Percentiles rank a stretch among this genome's conserved stretches.
These are phyloP conservation scores for Aporrectodea caliginosa DNA, from an alignment of 1,140 invertebrate genomes.

Conservation along the genomic window DNA sequence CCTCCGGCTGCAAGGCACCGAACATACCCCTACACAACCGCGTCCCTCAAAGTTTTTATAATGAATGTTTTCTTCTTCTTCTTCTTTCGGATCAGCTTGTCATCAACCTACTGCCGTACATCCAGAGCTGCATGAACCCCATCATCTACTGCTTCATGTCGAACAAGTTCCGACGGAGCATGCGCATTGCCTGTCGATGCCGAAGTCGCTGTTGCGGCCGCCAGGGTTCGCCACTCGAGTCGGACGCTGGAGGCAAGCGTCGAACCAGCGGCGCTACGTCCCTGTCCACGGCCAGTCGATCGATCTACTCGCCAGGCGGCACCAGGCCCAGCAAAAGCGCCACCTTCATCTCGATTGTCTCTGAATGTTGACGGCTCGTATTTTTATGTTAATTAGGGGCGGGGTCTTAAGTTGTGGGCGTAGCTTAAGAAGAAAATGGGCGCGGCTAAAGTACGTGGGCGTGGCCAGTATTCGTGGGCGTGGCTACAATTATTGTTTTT, in stretches of 20 bases:
- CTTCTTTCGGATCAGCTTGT: constrained; percentile 37
- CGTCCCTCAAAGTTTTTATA: too few species aligned
- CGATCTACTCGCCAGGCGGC: not conserved
- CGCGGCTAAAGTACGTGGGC: too few species aligned
- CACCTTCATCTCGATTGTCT: not conserved
- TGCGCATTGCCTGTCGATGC: constrained; percentile 36
- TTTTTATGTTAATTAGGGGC: too few species aligned
- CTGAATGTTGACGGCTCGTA: not conserved
- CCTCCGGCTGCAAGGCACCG: too few species aligned
- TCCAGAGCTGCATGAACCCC: constrained; percentile 58
- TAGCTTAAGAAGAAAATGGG: too few species aligned
- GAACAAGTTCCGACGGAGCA: constrained; percentile 56
- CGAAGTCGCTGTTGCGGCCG: not conserved
- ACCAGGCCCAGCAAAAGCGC: not conserved
- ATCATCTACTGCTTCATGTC: constrained; percentile 62
- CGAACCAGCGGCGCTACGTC: too few species aligned
- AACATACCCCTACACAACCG: too few species aligned
- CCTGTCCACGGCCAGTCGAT: not conserved
- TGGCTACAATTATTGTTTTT: too few species aligned
- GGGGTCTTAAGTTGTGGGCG: too few species aligned
- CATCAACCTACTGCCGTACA: constrained; percentile 46
- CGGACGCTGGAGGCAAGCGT: not conserved
- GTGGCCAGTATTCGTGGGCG: too few species aligned
- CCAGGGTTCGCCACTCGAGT: not conserved
- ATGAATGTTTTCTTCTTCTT: not conserved